These are phyloP conservation scores for zebrafish (Danio rerio) DNA, from an alignment of 2,113 vertebrate genomes.

Conservation along the genomic window GRCz12tu NC_133196.1:12872501-12873000, in stretches of 20 bases:
- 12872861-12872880: not conserved
- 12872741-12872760: no score
- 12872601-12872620: not conserved
- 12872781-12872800: not conserved
- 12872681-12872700: no score
- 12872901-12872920: conserved; percentile 26
- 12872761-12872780: not conserved
- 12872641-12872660: no score
- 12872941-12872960: conserved; percentile 8
- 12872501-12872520: conserved; percentile 65
- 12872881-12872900: not conserved
- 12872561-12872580: conserved; percentile 45
- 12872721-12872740: no score
- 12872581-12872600: not conserved
- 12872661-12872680: no score
- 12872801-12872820: not conserved
- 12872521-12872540: conserved; percentile 74
- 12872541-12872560: conserved; percentile 66
- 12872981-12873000: not conserved
- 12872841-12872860: conserved; percentile 10
- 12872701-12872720: no score
- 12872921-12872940: not conserved
- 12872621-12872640: not conserved
- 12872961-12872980: conserved; percentile 29
- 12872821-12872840: conserved; percentile 4